Conservation (phyloP, 2,888 invertebrate genomes). For the Eristalinus aeneus region DNA sequence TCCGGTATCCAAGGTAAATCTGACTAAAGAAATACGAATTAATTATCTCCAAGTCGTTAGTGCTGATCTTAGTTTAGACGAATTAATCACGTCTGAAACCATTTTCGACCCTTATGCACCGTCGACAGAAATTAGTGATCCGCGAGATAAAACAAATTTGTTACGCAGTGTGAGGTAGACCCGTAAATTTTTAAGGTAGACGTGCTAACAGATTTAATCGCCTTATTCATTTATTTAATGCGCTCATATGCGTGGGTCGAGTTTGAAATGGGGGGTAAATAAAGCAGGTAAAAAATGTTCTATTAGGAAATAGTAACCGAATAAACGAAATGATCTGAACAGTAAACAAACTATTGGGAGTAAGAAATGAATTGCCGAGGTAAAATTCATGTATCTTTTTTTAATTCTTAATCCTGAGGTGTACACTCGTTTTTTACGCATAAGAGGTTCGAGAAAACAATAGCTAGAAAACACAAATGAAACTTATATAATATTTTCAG, state of each 20-base stretch:
- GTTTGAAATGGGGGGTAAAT: too few relatives aligned
- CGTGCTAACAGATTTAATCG: not conserved
- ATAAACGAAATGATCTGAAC: too few relatives aligned
- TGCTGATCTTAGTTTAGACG: constrained; percentile 37
- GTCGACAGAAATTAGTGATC: constrained; percentile 22
- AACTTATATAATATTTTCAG: too few relatives aligned
- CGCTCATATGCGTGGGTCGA: not conserved
- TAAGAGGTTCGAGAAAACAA: too few relatives aligned
- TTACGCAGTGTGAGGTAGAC: constrained; percentile 36
- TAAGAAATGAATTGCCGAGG: too few relatives aligned
- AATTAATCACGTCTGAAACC: constrained; percentile 48
- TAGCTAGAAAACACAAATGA: too few relatives aligned
- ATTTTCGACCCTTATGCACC: not conserved
- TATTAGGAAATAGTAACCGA: too few relatives aligned
- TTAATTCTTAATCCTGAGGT: too few relatives aligned
- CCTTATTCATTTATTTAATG: not conserved
- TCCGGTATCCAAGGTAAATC: constrained; percentile 35
- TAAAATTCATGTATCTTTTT: too few relatives aligned
- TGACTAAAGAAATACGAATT: constrained; percentile 13
- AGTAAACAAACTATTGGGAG: too few relatives aligned
- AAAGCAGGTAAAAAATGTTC: too few relatives aligned
- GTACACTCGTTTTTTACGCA: too few relatives aligned
- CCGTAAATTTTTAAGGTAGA: not conserved
- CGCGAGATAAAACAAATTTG: constrained; percentile 29
- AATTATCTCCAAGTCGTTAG: constrained; percentile 11